Evolutionary conservation across 2,888 invertebrate genomes (phyloP).

Genomic region (Drosophila koepferae): DNA sequence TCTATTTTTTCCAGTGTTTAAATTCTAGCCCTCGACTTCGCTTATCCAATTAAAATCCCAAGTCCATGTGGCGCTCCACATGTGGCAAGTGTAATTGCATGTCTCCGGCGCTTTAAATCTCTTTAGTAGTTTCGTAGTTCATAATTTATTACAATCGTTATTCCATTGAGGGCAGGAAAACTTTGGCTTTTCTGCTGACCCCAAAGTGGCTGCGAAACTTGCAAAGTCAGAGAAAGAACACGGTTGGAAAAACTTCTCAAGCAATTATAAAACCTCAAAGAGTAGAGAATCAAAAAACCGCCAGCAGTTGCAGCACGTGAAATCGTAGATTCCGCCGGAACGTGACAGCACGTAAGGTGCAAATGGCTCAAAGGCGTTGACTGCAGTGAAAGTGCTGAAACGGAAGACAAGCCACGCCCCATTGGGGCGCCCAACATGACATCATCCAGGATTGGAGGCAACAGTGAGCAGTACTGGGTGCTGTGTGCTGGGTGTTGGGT

Average conservation of each 20-base stretch:
- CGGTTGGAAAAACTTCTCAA: constrained; percentile 49
- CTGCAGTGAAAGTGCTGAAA: constrained; percentile 74
- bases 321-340: constrained; percentile 33
- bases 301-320: constrained; percentile 5
- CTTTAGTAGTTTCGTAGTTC: constrained; percentile 37
- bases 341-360: constrained; percentile 71
- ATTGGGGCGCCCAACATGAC: constrained; percentile 45
- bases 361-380: constrained; percentile 51
- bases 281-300: constrained; percentile 24
- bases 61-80: constrained; percentile 49
- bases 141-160: constrained; percentile 74
- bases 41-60: constrained; percentile 59
- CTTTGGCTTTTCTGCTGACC: constrained; percentile 62
- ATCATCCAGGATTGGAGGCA: constrained; percentile 42
- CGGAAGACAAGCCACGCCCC: constrained; percentile 35
- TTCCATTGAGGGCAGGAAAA: constrained; percentile 44
- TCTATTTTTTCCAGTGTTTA: background rate
- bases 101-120: constrained; percentile 56
- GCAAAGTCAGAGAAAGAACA: constrained; percentile 47
- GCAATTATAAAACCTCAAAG: constrained; percentile 71
- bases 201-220: constrained; percentile 56
- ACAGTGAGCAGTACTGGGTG: background rate
- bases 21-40: constrained; percentile 17
- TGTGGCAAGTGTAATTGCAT: constrained; percentile 72
- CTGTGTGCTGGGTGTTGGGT: background rate